Conservation (phyloP, 2,113 vertebrate species). For the Syrmaticus mikado region DNA sequence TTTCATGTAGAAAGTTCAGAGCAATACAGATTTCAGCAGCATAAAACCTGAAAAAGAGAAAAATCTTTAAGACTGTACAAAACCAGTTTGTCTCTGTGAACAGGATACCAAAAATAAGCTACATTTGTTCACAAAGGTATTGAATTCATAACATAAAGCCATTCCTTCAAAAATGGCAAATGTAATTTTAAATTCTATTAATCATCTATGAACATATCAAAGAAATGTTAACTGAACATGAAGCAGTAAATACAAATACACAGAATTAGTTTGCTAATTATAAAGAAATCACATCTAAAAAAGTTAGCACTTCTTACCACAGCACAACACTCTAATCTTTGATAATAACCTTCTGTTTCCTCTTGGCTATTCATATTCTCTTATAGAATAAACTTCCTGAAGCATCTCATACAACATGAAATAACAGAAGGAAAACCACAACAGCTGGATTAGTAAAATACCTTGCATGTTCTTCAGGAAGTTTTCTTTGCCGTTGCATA, state of each 20-base stretch:
- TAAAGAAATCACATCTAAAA: neutral
- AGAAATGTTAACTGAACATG: neutral
- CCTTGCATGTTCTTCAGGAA: conserved; percentile 97
- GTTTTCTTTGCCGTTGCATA: conserved; percentile 97
- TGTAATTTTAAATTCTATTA: neutral
- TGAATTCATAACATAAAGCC: neutral
- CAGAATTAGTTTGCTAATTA: neutral
- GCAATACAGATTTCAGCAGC: conserved; percentile 98
- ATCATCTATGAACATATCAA: neutral
- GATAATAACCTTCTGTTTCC: neutral
- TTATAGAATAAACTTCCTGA: neutral
- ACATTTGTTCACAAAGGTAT: neutral
- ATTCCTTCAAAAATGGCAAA: neutral
- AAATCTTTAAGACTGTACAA: neutral
- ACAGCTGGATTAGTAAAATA: conserved; percentile 17
- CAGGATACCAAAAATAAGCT: neutral
- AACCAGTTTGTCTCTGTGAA: neutral
- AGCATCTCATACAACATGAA: neutral
- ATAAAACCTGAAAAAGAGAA: conserved; percentile 87
- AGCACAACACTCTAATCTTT: neutral
- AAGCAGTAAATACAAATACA: neutral
- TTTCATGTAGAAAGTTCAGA: conserved; percentile 97
- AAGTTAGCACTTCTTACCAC: neutral
- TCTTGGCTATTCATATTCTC: neutral
- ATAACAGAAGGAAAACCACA: fast-evolving